Evolutionary conservation across 1,140 invertebrate species (phyloP), one percentile per base, ranked within the genome.

Genomic region (Drosophila prosaltans): DNA sequence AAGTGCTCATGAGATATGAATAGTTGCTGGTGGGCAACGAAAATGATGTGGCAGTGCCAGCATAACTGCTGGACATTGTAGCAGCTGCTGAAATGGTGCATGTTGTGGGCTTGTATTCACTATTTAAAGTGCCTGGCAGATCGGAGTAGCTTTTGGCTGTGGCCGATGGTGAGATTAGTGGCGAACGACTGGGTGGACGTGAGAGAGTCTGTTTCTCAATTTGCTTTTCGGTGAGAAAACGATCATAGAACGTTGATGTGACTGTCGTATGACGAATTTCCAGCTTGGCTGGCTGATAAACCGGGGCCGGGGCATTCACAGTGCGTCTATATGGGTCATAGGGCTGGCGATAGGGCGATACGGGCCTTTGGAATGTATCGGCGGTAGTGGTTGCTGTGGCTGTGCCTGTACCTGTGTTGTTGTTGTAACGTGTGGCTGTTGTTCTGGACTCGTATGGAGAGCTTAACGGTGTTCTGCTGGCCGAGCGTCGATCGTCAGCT

Each of bases 221-320:
- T 58, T 92, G 81, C 59, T 89, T 92, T 61, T 92, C 91, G 21
- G 82, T 90, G 8, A 92, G 72, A 51, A 91, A 90, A 8, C 92
- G 92, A 77, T 92, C 91, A 51, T 92, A 92, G 63, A 92, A 92
- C 40, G 91, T 92, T 10, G 91, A 91, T 5, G 91, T 92, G 26
- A 92, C 91, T 11, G 91, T 92, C 40, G 91, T 92, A 69, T 92
- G 91, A 1, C 91, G 90, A 16, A 92, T 91, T 55, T 92, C 91
- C 16, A 92, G 74, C 77, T 91, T 91, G 24, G 76, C 79, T 65
- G 90, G 91, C 68, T 80, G 79, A 71, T 92, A 92, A 16, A 82
- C 80, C 5, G 88, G 85, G 16, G 73, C 66, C 26, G 72, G 61
- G 3, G 75, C 67, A 26, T 69, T 48, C 36, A 51, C 45, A 26